Evolutionary conservation across 2,797 vertebrate genomes (phyloP).

Genomic region (Macropodus opercularis): DNA sequence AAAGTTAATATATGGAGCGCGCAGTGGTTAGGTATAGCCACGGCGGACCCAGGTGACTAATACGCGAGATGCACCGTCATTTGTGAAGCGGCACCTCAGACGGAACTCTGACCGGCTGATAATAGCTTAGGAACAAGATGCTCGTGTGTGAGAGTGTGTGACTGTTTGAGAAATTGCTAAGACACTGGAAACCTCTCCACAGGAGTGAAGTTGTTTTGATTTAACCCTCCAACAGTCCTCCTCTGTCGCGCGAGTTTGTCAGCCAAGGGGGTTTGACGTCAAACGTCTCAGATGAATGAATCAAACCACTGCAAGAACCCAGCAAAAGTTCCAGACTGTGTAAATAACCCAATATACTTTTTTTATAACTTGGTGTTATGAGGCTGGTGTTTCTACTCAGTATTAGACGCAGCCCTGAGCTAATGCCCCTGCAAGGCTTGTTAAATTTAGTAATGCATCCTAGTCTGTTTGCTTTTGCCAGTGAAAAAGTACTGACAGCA

Average conservation of each 20-base stretch:
- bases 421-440: constrained; percentile 5
- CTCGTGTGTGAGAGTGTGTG: constrained; percentile 26
- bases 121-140: constrained; percentile 25
- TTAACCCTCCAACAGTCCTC: constrained; percentile 33
- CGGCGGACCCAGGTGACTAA: constrained; percentile 1
- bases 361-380: not conserved
- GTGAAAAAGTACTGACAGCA: not conserved
- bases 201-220: constrained; percentile 50
- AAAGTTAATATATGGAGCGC: constrained; percentile 4
- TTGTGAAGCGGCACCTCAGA: not conserved
- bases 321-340: constrained; percentile 13
- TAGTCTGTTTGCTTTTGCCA: not conserved
- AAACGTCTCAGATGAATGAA: constrained; percentile 32
- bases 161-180: constrained; percentile 34
- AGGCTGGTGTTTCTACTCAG: not conserved
- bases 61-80: not conserved
- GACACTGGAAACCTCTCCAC: constrained; percentile 26
- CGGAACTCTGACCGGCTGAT: not conserved
- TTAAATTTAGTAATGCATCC: not conserved
- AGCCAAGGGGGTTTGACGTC: constrained; percentile 20
- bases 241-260: constrained; percentile 25
- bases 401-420: constrained; percentile 10
- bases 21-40: not conserved
- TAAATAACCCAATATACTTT: constrained; percentile 23
- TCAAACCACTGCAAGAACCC: constrained; percentile 24